Conservation (phyloP, 2,113 vertebrate genomes). For the Bujurquina vittata region DNA sequence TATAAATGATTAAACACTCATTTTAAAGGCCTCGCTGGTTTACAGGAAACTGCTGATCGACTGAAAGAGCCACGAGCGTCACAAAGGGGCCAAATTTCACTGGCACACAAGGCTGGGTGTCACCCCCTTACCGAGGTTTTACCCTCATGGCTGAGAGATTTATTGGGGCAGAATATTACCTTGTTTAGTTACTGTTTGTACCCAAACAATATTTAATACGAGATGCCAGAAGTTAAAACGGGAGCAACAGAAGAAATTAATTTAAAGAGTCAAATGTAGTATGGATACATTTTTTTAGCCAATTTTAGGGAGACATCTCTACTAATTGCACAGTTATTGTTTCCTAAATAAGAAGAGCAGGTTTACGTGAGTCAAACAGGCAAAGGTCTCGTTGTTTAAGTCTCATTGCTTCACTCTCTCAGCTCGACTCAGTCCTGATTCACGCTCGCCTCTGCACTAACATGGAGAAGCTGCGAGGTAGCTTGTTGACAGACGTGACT, state of each 20-base stretch:
- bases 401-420: not conserved
- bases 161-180: no score
- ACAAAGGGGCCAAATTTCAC: not conserved
- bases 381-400: not conserved
- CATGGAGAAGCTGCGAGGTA: not conserved
- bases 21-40: not conserved
- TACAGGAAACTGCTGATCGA: not conserved
- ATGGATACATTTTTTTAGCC: no score
- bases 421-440: not conserved
- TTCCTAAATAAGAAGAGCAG: not conserved
- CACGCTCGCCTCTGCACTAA: not conserved
- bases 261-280: not conserved
- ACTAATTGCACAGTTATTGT: not conserved
- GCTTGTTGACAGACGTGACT: slow-evolving; percentile 1
- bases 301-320: not conserved
- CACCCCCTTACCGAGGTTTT: not conserved
- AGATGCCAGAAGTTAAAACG: not conserved
- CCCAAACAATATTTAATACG: not conserved
- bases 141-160: no score
- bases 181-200: not conserved
- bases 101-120: not conserved
- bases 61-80: not conserved
- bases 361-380: not conserved
- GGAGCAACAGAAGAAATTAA: not conserved
- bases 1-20: not conserved